Base-by-base conservation (phyloP, 2,113 vertebrate genomes). In the Pangasianodon hypophthalmus region DNA sequence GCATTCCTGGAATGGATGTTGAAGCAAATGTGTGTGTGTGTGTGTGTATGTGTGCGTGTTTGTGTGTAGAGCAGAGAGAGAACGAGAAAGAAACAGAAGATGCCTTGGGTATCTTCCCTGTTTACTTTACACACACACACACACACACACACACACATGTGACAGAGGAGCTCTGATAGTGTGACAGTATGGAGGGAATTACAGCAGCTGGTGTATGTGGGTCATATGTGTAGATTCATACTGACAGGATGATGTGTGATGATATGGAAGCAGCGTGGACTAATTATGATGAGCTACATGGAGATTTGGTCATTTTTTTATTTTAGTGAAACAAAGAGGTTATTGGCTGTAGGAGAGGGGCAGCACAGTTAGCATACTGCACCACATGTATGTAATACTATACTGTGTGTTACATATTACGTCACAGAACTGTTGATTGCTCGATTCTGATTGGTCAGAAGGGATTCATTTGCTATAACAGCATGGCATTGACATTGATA, bases 1-100 rank as follows among this genome's bases (percentile, higher is more conserved):
- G 82, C 80, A 92, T 91, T 90, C 91, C 92, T 84, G 91, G 91
- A 92, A 93, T 88, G 86, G 81, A 91, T 29, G 89, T 90, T 90
- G 92, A 89, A 60, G 90, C 19, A 89, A 87, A 85, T 4, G 29
- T 2, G 88, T 9, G 88, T 67, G 62, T 69, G 64, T 69, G 11
- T 69, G 67, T 41, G n/a, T 71, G 26, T 58, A 14, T 54, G 80
- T 69, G 44, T 84, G 81, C 46, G 88, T 71, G 89, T 82, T 52
- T 62, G 85, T 86, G 73, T 84, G 52, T 11, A 7, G 8, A 10
- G 6, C 21, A 26, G 73, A 24, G 88, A 18, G 24, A 85, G 21
- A 85, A 46, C 80, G 88, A 90, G 87, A 90, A 90, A 88, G 75
- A 86, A 85, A 56, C 11, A 64, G 11, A 62, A 67, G 7, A 83